A percentile compares a stretch with the other conserved stretches of the same genome.
Evolutionary conservation across 2,797 vertebrate genomes (phyloP).

Genomic region (Paguma larvata): DNA sequence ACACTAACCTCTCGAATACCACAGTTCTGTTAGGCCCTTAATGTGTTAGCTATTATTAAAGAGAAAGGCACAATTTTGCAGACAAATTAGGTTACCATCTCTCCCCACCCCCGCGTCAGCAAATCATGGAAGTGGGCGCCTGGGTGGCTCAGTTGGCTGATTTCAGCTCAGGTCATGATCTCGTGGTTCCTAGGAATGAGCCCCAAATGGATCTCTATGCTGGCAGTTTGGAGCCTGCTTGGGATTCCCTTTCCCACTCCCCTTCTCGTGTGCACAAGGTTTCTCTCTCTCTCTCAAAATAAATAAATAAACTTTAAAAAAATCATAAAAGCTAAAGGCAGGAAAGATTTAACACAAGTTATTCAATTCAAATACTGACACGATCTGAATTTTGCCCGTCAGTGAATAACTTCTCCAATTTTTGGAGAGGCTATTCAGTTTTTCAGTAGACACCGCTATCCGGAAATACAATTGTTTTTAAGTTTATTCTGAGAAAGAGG

Average conservation of each 20-base stretch:
- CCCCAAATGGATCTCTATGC: no score
- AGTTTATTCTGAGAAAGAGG: no score
- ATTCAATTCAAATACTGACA: slow-evolving; percentile 40
- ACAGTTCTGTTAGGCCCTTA: background rate
- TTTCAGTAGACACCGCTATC: background rate
- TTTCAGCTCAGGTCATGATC: no score
- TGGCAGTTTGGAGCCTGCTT: no score
- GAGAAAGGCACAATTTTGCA: slow-evolving; percentile 49
- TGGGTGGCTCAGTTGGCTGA: no score
- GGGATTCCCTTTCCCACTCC: no score
- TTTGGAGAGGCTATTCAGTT: background rate
- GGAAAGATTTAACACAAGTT: slow-evolving; percentile 23
- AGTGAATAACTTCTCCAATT: slow-evolving; percentile 32
- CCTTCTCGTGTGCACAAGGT: no score
- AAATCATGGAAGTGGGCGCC: background rate
- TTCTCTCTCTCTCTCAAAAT: no score
- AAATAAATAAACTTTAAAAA: background rate
- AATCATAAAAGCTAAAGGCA: slow-evolving; percentile 41
- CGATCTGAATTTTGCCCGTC: background rate
- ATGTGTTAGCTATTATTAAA: background rate
- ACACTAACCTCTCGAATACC: background rate
- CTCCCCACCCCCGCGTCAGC: background rate
- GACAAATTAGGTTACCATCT: background rate
- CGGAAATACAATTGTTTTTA: background rate
- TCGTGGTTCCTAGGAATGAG: no score